These are phyloP conservation scores for Hylaeus volcanicus DNA, from an alignment of 1,140 invertebrate species.

Conservation along the genomic window DNA sequence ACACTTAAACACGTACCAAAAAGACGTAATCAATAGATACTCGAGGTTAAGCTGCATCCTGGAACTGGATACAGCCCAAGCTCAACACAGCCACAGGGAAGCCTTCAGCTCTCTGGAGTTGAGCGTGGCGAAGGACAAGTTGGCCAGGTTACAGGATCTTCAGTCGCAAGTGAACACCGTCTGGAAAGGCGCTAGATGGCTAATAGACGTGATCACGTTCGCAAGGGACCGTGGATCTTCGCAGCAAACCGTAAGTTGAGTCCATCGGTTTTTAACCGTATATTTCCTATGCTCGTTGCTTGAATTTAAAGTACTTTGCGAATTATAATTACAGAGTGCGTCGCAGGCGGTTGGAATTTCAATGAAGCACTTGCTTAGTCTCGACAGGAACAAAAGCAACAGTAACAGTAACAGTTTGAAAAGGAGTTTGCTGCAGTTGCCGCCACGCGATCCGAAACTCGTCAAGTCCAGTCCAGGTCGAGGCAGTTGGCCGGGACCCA, in stretches of 20 bases:
- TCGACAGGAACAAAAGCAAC: slow-evolving; percentile 74
- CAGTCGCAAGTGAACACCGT: slow-evolving; percentile 90
- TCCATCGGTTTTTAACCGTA: background rate
- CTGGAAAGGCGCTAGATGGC: slow-evolving; percentile 96
- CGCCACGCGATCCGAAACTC: slow-evolving; percentile 86
- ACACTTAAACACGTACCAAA: slow-evolving; percentile 94
- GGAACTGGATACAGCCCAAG: slow-evolving; percentile 94
- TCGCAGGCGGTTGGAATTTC: slow-evolving; percentile 71
- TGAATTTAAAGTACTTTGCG: background rate
- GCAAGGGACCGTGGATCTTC: slow-evolving; percentile 88
- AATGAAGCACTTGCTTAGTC: slow-evolving; percentile 76
- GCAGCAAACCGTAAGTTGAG: slow-evolving; percentile 68
- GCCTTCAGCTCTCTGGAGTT: slow-evolving; percentile 95
- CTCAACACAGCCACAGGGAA: slow-evolving; percentile 94
- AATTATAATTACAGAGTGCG: slow-evolving; percentile 34
- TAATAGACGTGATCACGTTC: slow-evolving; percentile 96
- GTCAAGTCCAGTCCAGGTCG: slow-evolving; percentile 88
- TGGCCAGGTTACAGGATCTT: slow-evolving; percentile 90
- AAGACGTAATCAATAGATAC: slow-evolving; percentile 92
- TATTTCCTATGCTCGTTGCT: background rate
- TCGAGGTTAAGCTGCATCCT: slow-evolving; percentile 94
- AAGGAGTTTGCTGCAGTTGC: slow-evolving; percentile 84
- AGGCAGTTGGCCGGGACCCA: slow-evolving; percentile 91
- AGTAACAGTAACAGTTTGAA: slow-evolving; percentile 77
- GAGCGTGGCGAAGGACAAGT: slow-evolving; percentile 90